Base-by-base conservation (phyloP, 2,888 invertebrate species). In the Rhamnusium bicolor region DNA sequence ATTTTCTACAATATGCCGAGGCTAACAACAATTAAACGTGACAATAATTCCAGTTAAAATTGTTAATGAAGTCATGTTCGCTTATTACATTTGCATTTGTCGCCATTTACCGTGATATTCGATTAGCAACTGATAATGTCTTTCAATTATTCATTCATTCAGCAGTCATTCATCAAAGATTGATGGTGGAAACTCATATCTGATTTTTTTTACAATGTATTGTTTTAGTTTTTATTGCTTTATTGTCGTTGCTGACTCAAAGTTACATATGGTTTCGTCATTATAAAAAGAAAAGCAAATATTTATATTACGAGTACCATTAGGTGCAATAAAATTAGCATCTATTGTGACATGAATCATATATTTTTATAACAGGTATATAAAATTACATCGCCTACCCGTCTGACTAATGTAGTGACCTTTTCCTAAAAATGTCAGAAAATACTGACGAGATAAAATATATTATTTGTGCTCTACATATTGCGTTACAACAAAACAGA, bases 201-300 rank as follows among this genome's bases (percentile, higher is more conserved):
- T 29, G 19, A 65, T 51, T 16, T 63, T 49, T 63, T 63, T 63
- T 47, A 63, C 47, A n/a, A 14, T 24, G 19, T 14, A 40, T 67
- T 67, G 67, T 46, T 56, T n/a, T 27, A 19, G 3, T 19, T 65
- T 65, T 56, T 46, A 56, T 67, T 54, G 32, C 21, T 18, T 46
- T 56, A 56, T 56, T 32, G 56, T 21, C 18, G 7, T 65, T 54
- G 53, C 5, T 56, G 67, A 67, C 29, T 56, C 67, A 67, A 21
- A 56, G 0, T 8, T 65, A 53, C 65, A 53, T 14, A 16, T 19
- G 10, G 53, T 67, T 32, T 67, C 16, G 56, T 67, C 67, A 67
- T 14, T 27, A 16, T 54, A 32, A 65, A 65, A 27, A 56, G 46
- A 16, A 53, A 14, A 18, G 32, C 65, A 53, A 65, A 65, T 65